Percentiles rank a stretch among this genome's conserved stretches.
Conservation (phyloP, 2,113 vertebrate genomes). For the Narcine bancroftii region DNA sequence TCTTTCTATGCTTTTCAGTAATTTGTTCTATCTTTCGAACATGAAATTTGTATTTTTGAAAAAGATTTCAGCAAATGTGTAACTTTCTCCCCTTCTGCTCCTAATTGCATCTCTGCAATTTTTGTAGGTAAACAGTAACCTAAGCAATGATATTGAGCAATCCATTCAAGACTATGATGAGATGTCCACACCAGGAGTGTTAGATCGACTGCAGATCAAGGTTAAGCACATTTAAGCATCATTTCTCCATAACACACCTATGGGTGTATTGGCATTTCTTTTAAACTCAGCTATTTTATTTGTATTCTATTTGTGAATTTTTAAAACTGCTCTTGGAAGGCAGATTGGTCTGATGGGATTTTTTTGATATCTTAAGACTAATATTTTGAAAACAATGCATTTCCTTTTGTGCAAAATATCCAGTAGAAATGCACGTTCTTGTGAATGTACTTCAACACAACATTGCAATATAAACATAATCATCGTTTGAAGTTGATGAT, state of each 20-base stretch:
- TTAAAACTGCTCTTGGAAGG: no score
- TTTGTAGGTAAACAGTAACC: neutral
- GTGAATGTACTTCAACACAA: neutral
- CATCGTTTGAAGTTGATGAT: neutral
- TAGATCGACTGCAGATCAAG: constrained; percentile 16
- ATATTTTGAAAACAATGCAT: neutral
- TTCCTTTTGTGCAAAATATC: neutral
- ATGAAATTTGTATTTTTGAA: neutral
- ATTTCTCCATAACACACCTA: neutral
- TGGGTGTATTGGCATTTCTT: neutral
- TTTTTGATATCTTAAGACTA: neutral
- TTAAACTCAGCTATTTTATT: neutral
- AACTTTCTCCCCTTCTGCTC: neutral
- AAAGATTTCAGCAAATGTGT: neutral
- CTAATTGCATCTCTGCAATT: neutral
- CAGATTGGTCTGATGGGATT: neutral
- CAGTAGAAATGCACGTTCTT: neutral
- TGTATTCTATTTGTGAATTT: neutral
- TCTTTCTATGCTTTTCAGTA: neutral
- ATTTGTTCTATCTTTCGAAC: neutral
- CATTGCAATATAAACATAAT: neutral
- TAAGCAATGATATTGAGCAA: constrained; percentile 4
- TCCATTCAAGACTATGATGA: neutral
- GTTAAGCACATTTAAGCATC: neutral
- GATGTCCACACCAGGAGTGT: neutral